A percentile compares a stretch with the other conserved stretches of the same genome.
phyloP scores from a whole-genome alignment of 2,113 vertebrate species.

The Erythrocebus patas region DNA sequence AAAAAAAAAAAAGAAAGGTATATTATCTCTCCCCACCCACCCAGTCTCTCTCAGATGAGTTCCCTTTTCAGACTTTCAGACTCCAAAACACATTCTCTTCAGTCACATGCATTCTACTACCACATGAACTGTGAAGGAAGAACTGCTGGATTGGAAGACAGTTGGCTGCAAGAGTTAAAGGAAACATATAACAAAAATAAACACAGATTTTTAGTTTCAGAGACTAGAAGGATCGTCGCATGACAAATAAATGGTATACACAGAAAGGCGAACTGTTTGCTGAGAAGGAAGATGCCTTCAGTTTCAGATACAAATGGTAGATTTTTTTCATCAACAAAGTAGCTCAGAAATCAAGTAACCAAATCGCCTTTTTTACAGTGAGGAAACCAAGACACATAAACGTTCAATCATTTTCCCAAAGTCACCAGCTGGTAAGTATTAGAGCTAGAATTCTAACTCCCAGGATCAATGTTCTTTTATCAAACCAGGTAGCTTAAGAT shows the following conservation, averaged over 20 bases:
- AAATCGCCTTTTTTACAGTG: not conserved
- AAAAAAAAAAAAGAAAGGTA: no score
- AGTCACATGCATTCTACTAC: not conserved
- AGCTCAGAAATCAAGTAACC: conserved; percentile 6
- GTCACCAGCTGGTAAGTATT: not conserved
- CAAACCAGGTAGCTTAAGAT: not conserved
- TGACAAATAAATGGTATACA: not conserved
- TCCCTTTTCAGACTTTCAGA: not conserved
- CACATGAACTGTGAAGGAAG: not conserved
- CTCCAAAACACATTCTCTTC: not conserved
- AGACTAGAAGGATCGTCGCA: not conserved
- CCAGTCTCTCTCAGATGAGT: not conserved
- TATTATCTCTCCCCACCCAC: not conserved
- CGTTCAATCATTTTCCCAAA: not conserved
- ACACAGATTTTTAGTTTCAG: not conserved
- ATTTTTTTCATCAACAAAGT: conserved; percentile 4
- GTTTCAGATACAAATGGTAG: not conserved
- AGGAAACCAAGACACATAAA: not conserved
- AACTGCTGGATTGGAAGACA: not conserved
- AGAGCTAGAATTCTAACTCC: not conserved
- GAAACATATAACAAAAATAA: conserved; percentile 22
- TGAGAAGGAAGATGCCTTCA: conserved; percentile 5
- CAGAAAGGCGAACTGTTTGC: not conserved
- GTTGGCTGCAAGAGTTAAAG: not conserved
- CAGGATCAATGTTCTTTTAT: not conserved